These are phyloP conservation scores for Campoplex capitator DNA, from an alignment of 2,888 invertebrate species.

Conservation along the genomic window DNA sequence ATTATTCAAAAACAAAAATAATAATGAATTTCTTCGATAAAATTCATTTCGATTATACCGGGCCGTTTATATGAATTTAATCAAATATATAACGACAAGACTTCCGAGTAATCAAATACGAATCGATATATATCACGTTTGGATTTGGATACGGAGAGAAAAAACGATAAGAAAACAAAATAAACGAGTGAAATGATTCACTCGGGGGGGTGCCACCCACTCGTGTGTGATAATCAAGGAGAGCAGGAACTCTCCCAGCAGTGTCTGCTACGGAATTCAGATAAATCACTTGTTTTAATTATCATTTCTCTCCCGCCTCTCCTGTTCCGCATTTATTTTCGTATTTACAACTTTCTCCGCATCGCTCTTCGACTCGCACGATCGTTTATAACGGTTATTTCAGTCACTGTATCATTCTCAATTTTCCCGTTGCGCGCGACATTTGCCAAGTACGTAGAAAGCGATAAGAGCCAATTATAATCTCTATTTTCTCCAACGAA, in stretches of 20 bases:
- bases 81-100: not conserved
- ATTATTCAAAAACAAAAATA: not conserved
- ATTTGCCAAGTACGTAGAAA: not conserved
- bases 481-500: not conserved
- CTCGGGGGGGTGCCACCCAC: slow-evolving; percentile 38
- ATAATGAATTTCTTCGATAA: not conserved
- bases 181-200: slow-evolving; percentile 48
- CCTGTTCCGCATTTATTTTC: not conserved
- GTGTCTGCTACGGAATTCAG: slow-evolving; percentile 36
- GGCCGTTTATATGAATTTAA: not conserved
- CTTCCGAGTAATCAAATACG: not conserved
- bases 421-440: not conserved
- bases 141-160: not conserved
- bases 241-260: slow-evolving; percentile 50
- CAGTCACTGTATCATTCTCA: slow-evolving; percentile 3
- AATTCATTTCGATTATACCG: not conserved
- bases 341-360: slow-evolving; percentile 12
- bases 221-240: slow-evolving; percentile 44
- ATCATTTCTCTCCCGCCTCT: not conserved
- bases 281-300: slow-evolving; percentile 50
- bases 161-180: slow-evolving; percentile 31
- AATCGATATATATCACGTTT: not conserved
- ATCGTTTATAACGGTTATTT: slow-evolving; percentile 22
- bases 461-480: not conserved
- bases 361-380: not conserved